phyloP scores from a whole-genome alignment of 2,888 invertebrate species.

The Yponomeuta plumbellus region DNA sequence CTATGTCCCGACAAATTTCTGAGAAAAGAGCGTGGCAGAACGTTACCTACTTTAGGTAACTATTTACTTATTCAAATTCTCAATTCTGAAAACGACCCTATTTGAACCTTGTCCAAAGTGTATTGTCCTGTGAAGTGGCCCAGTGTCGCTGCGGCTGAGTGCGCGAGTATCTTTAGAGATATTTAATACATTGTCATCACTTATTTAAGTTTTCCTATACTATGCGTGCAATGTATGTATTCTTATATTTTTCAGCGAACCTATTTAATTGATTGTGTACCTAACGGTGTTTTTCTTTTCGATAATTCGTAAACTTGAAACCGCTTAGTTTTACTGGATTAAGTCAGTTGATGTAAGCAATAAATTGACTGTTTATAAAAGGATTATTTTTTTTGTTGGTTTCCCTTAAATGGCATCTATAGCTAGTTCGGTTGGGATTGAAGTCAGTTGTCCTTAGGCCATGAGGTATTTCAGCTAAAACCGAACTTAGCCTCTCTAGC shows the following conservation, averaged over 20 bases:
- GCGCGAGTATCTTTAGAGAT: not conserved
- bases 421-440: too few relatives aligned
- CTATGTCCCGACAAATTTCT: too few relatives aligned
- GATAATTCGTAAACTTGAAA: not conserved
- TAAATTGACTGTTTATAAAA: constrained; percentile 61
- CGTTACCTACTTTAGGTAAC: too few relatives aligned
- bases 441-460: too few relatives aligned
- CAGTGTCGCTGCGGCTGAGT: too few relatives aligned
- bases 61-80: too few relatives aligned
- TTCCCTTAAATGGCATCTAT: not conserved
- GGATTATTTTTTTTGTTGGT: constrained; percentile 37
- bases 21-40: too few relatives aligned
- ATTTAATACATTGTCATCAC: not conserved
- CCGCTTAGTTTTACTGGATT: constrained; percentile 4
- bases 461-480: too few relatives aligned
- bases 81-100: too few relatives aligned
- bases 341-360: constrained; percentile 54
- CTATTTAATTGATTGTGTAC: not conserved
- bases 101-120: too few relatives aligned
- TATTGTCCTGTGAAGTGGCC: too few relatives aligned
- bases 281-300: not conserved
- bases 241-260: constrained; percentile 18
- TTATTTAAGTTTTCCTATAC: constrained; percentile 2
- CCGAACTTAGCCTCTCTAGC: too few relatives aligned
- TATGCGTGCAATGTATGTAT: constrained; percentile 17